Base-by-base conservation (phyloP, 53 echinoderm and acorn worm species). In the Echinometra lucunter region DNA sequence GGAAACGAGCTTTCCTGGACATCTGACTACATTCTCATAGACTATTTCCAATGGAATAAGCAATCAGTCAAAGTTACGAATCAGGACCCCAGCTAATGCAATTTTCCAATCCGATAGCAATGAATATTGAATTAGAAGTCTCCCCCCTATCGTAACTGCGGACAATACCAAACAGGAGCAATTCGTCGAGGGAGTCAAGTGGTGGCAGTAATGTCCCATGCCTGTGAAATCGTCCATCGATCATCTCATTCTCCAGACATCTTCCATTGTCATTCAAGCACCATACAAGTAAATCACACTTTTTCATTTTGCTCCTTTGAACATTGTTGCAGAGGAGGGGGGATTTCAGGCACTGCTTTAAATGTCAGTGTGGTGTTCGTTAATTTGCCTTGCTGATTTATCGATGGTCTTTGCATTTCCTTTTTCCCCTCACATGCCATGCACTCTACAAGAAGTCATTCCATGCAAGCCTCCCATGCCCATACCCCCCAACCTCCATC, bases 41-140 rank as follows among this genome's bases (percentile, higher is more conserved):
- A 89, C 89, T 8, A 12, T 58, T 34, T 58, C 57, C 58, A 45
- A 37, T 37, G 40, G 89, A 89, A 57, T 89, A 60, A 9, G 63
- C 40, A 40, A 89, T 89, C 89, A 60, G 89, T 89, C 89, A 89
- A 89, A 47, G 89, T 89, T 89, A 60, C 89, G 37, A 37, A 60
- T 53, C 60, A 13, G 47, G 37, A 89, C 28, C 40, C 57, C 0
- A 30, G 37, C 57, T 89, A 58, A 89, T 34, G 60, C 37, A 40
- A 89, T 89, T 89, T 89, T 60, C 89, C 89, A 58, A 60, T 37
- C 89, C 34, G 60, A 57, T 89, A 58, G 49, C 89, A 21, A 32
- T 58, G 89, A 60, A 89, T 89, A 89, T 89, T 89, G 89, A 89
- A 89, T 89, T 57, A 60, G 60, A 40, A 37, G 38, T 89, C 89